Base-by-base conservation (phyloP, 1,140 invertebrate genomes). In the Cotesia chilonis region DNA sequence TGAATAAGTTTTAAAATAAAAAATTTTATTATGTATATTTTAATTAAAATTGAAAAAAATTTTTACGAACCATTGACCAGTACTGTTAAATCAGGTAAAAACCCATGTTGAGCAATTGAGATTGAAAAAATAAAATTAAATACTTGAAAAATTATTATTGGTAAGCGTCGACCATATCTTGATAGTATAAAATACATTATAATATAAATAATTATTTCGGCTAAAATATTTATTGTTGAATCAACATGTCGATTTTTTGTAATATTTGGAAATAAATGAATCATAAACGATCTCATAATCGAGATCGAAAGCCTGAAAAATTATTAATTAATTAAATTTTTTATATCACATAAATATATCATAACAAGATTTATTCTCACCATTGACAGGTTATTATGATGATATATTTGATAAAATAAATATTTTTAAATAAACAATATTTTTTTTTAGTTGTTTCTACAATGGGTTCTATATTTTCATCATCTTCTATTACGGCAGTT, bases 241-340 rank as follows among this genome's bases (percentile, higher is more conserved):
- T 80, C 83, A 1, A 84, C 51, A 66, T 86, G 84, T 7, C 81
- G 77, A 38, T 87, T 79, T n/a, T 76, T n/a, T 4, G 72, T 74
- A 20, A 86, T 69, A 63, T 71, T 77, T 4, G 85, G 81, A 0
- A 80, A 66, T 4, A 81, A 66, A 60, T 75, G 77, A 17, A 76
- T 75, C 20, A 85, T 72, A 6, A 79, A 75, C 60, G 78, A 78
- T 64, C 79, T 80, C 5, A 76, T 77, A n/a, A 82, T 69, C 5
- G 85, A 79, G 10, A 78, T 77, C 7, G 79, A 74, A 38, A 85
- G 83, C 84, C 86, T 86, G 74, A 68, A 74, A 69, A 54, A 37
- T 10, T 71, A 35, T 47, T 9, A 7, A 41, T 41, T 14, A 66
- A 47, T 70, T 67, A 41, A 57, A 4, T 17, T 57, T 14, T 57